Evolutionary conservation across 2,113 vertebrate genomes (phyloP).

Genomic region (Grallaria varia): DNA sequence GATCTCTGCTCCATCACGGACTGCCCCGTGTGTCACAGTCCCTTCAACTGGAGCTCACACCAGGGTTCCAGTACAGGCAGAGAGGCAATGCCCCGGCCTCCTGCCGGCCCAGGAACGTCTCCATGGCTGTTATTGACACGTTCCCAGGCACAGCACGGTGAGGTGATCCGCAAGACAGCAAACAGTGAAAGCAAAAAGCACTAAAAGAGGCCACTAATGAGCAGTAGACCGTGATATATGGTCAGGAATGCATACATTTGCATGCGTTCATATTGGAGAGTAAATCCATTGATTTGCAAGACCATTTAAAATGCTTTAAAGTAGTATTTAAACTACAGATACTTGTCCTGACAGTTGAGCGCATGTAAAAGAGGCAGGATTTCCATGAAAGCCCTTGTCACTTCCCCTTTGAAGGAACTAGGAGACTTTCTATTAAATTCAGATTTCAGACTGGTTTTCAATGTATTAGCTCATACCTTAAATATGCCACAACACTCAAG

Average conservation of each 20-base stretch:
- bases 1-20: not conserved
- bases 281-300: not conserved
- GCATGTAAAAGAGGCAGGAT: not conserved
- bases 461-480: not conserved
- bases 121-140: not conserved
- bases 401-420: not conserved
- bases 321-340: not conserved
- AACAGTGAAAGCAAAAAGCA: not conserved
- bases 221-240: not conserved
- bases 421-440: not conserved
- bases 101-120: not conserved
- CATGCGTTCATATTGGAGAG: not conserved
- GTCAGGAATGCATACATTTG: not conserved
- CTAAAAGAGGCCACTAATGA: accelerated
- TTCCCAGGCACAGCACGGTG: too few species aligned
- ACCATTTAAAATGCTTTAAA: not conserved
- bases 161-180: not conserved
- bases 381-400: not conserved
- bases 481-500: not conserved
- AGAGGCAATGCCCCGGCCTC: not conserved
- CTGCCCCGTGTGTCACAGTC: not conserved
- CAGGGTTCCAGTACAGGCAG: not conserved
- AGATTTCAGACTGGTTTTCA: not conserved
- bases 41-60: too few species aligned
- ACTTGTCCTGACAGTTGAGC: not conserved